phyloP scores from a whole-genome alignment of 2,113 vertebrate species.

The Progne subis region DNA sequence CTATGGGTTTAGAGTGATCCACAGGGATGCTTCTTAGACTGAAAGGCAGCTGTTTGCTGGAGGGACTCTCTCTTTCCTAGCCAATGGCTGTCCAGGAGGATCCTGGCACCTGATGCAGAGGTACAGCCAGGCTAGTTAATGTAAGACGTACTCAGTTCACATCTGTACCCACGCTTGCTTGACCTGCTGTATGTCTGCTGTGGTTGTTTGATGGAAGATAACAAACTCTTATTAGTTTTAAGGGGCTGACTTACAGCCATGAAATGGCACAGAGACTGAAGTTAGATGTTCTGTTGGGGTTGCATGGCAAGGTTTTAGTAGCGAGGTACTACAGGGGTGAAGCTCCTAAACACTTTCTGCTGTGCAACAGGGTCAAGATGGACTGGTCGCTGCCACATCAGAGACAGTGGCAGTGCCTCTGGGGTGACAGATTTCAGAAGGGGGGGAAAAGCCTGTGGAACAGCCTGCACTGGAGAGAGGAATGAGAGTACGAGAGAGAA shows the following conservation, averaged over 20 bases:
- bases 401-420: background rate
- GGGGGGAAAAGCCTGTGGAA: too few species aligned
- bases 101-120: background rate
- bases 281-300: background rate
- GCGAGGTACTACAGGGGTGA: background rate
- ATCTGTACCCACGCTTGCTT: background rate
- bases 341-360: background rate
- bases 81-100: background rate
- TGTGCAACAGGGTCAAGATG: background rate
- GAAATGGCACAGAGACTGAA: background rate
- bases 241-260: background rate
- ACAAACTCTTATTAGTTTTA: background rate
- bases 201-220: background rate
- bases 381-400: background rate
- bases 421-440: too few species aligned
- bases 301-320: background rate
- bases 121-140: background rate
- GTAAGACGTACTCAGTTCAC: accelerated
- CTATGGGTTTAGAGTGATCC: background rate
- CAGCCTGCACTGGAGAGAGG: background rate
- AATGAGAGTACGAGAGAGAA: background rate
- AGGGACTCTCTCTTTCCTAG: background rate
- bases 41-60: background rate
- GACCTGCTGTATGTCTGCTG: background rate
- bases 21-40: background rate